Conservation (phyloP, 2,113 vertebrate genomes). For the Patagioenas fasciata region DNA sequence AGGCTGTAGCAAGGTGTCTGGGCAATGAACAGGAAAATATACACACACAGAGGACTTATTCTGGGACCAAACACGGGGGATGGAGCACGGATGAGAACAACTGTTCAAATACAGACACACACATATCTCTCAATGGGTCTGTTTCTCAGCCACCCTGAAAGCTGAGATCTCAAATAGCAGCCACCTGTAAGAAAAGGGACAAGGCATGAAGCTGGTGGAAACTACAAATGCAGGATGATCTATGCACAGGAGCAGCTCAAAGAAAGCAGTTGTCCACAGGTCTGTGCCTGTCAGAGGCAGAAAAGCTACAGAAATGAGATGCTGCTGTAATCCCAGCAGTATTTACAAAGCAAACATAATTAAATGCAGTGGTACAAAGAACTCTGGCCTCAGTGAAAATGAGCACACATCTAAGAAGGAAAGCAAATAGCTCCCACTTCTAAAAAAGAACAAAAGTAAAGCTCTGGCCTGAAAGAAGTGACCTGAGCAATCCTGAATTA, state of each 20-base stretch:
- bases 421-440: conserved; percentile 53
- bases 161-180: background rate
- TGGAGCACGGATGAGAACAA: background rate
- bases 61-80: background rate
- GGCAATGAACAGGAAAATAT: conserved; percentile 16
- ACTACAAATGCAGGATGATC: background rate
- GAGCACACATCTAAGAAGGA: conserved; percentile 50
- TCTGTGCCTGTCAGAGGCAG: background rate
- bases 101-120: background rate
- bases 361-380: conserved; percentile 45
- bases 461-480: background rate
- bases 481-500: conserved; percentile 7
- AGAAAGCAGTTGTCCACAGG: conserved; percentile 7
- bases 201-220: background rate
- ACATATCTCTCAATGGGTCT: background rate
- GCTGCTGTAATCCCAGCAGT: conserved; percentile 24
- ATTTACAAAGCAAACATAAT: conserved; percentile 56
- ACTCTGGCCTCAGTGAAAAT: background rate
- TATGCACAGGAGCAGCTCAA: background rate
- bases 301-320: conserved; percentile 21
- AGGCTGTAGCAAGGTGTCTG: conserved; percentile 6
- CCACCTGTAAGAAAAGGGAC: background rate
- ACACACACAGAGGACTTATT: background rate
- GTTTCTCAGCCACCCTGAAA: background rate
- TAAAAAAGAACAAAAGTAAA: conserved; percentile 45